Percentiles rank a stretch among this genome's conserved stretches.
Conservation (phyloP, 2,888 invertebrate genomes). For the Adelognathus sp. region DNA sequence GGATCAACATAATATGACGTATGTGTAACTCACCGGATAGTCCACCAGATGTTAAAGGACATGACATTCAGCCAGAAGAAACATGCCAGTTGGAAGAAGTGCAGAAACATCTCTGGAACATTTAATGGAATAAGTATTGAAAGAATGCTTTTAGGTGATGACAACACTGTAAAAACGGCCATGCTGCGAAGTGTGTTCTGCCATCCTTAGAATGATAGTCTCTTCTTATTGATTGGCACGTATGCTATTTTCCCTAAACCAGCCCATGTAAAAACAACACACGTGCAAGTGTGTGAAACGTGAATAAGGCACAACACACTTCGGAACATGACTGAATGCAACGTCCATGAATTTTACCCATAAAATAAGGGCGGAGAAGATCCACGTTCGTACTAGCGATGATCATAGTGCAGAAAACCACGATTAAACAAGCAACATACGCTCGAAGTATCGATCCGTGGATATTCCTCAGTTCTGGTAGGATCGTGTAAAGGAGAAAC, state of each 20-base stretch:
- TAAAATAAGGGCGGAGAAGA: background rate
- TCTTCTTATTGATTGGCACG: too few species aligned
- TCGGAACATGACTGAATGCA: too few species aligned
- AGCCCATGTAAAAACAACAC: too few species aligned
- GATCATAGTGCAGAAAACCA: background rate
- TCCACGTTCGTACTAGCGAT: background rate
- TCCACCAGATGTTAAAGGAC: slow-evolving; percentile 2
- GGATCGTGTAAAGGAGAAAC: background rate
- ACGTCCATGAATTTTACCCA: background rate
- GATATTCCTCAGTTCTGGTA: background rate
- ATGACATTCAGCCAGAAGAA: slow-evolving; percentile 5
- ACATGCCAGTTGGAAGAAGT: background rate
- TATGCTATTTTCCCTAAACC: too few species aligned
- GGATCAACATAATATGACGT: too few species aligned
- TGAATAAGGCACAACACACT: too few species aligned
- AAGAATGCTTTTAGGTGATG: background rate
- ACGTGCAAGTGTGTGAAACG: too few species aligned
- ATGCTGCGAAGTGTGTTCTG: too few species aligned
- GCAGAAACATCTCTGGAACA: background rate
- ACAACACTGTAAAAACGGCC: too few species aligned
- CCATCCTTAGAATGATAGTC: too few species aligned
- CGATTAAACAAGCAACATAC: background rate
- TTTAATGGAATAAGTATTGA: background rate
- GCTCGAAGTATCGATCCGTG: background rate
- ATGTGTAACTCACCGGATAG: background rate